Base-by-base conservation (phyloP, 2,113 vertebrate species). In the Nanorana parkeri region DNA sequence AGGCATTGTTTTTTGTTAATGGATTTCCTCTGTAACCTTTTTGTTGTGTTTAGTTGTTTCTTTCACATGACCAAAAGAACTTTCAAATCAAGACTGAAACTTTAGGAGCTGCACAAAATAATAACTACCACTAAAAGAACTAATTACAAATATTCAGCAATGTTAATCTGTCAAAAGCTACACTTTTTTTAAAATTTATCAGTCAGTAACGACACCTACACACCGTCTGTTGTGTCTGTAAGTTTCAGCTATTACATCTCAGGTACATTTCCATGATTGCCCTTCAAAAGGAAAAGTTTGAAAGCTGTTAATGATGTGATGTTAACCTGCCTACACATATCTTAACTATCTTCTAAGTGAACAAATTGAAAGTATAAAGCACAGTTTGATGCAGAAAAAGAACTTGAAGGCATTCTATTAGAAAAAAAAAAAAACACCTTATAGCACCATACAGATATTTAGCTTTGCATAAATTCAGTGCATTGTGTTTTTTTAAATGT, bases 251-350 rank as follows among this genome's bases (percentile, higher is more conserved):
- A 76, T 83, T 83, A 83, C 72, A 76, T 75, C 80, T 76, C 63
- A 83, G 80, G 72, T 83, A 83, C 72, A 83, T 83, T 83, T 83
- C 72, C 26, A 67, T 76, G 72, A 83, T 83, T 83, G 72, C 80
- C 80, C 71, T 56, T 83, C 63, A 76, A 19, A 76, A 83, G 32
- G 21, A 83, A 74, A 83, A 76, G 52, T 76, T 83, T 76, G 61
- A 82, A 82, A 82, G 71, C 80, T 76, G 63, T 60, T 83, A 76
- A 83, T 76, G 71, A 76, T 83, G 71, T 76, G 80, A 83, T 58
- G 80, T 58, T 83, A 83, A 68, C 71, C 80, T 76, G 80, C 80
- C 80, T 67, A 83, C 80, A 83, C 80, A 83, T 47, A 83, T 51
- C 63, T 76, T 76, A 68, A 51, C 63, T 83, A 47, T 56, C 21